Conservation (phyloP, 2,888 invertebrate species). For the Cephalotes varians region DNA sequence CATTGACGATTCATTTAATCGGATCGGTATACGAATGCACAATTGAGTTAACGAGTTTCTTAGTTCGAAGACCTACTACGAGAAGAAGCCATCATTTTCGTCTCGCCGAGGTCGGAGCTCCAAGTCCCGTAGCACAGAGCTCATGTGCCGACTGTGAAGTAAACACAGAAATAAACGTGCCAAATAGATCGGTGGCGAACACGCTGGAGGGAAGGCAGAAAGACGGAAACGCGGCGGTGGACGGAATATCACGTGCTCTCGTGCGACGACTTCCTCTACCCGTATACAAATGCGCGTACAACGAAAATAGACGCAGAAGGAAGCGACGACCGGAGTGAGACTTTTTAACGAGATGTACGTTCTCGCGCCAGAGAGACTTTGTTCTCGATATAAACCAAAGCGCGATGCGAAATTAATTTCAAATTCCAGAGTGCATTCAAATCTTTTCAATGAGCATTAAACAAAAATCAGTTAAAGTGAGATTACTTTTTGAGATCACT, state of each 20-base stretch:
- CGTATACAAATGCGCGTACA: conserved; percentile 22
- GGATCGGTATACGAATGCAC: neutral
- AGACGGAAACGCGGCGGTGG: conserved; percentile 42
- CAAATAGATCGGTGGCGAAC: conserved; percentile 53
- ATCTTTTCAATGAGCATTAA: neutral
- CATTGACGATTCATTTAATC: neutral
- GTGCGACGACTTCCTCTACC: conserved; percentile 38
- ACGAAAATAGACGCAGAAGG: conserved; percentile 50
- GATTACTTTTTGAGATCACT: too few relatives aligned
- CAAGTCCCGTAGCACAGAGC: neutral
- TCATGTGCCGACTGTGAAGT: conserved; percentile 49
- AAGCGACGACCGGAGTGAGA: conserved; percentile 36
- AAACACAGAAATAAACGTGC: conserved; percentile 60
- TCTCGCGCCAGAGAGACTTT: neutral
- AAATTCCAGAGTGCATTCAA: neutral
- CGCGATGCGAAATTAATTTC: neutral
- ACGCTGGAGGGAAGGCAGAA: conserved; percentile 24
- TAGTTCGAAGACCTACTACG: neutral
- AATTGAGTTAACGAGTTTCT: neutral
- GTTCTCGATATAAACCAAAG: conserved; percentile 12
- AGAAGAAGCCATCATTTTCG: neutral
- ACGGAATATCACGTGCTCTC: conserved; percentile 33
- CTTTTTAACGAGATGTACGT: conserved; percentile 15
- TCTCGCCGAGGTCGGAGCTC: conserved; percentile 14
- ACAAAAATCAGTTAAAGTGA: neutral